phyloP scores from a whole-genome alignment of 2,113 vertebrate species.

The Pygoscelis adeliae region DNA sequence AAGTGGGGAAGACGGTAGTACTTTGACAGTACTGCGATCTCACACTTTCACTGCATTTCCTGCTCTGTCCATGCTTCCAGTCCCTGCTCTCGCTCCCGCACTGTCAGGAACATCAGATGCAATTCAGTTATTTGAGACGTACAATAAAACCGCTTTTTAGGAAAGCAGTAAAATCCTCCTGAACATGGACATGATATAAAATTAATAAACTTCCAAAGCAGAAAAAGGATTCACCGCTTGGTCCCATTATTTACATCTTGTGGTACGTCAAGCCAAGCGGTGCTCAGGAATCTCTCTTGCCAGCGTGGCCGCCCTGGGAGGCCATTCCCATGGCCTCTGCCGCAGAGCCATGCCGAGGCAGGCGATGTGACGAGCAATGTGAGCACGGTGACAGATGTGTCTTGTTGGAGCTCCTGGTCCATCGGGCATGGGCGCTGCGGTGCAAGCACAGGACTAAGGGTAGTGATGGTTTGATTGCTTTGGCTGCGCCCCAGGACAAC shows the following conservation, averaged over 20 bases:
- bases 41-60: not conserved
- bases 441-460: not conserved
- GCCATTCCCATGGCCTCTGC: no score
- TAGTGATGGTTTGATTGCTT: not conserved
- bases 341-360: fast-evolving
- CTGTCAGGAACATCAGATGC: not conserved
- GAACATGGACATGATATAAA: not conserved
- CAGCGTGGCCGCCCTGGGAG: fast-evolving
- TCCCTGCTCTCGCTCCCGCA: not conserved
- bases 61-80: fast-evolving
- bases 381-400: fast-evolving
- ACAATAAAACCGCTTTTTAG: not conserved
- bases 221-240: fast-evolving
- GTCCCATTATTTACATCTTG: not conserved
- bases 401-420: not conserved
- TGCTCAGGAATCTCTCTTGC: no score
- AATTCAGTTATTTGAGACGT: not conserved
- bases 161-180: not conserved
- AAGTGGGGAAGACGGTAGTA: not conserved
- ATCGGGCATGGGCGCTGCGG: fast-evolving
- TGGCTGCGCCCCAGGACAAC: not conserved
- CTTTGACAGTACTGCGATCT: not conserved
- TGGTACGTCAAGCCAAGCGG: not conserved
- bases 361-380: fast-evolving
- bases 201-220: not conserved